Conservation (phyloP, 2,797 vertebrate genomes). For the Paramormyrops hopkinsi region DNA sequence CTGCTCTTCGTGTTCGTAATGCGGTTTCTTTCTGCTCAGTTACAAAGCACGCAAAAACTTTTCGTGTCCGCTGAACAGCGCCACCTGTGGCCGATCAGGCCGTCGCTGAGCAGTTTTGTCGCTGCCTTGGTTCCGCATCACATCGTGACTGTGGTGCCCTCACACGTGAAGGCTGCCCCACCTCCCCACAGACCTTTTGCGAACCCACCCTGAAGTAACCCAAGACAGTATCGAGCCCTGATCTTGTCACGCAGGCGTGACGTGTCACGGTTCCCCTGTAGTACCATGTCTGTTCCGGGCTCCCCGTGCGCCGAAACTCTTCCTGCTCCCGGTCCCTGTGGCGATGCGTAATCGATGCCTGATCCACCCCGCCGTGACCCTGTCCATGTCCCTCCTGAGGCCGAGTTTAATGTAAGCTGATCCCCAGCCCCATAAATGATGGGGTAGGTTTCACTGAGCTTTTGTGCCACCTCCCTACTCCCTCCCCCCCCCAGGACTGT, state of each 20-base stretch:
- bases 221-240: background rate
- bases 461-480: background rate
- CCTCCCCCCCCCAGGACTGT: constrained; percentile 63
- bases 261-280: background rate
- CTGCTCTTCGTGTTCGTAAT: background rate
- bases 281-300: background rate
- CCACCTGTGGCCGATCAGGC: background rate
- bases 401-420: background rate
- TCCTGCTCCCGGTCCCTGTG: background rate
- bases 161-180: background rate
- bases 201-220: background rate
- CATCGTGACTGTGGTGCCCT: background rate
- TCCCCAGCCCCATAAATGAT: background rate
- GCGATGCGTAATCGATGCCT: background rate
- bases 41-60: background rate
- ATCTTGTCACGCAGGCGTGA: background rate
- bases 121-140: background rate
- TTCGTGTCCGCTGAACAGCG: background rate
- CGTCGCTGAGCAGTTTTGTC: background rate
- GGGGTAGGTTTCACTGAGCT: background rate
- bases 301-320: background rate
- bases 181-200: background rate
- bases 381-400: background rate
- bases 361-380: background rate
- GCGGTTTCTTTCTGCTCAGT: background rate